These are phyloP conservation scores for Rhadinocentrus ornatus DNA, from an alignment of 2,797 vertebrate species.

Conservation along the genomic window DNA sequence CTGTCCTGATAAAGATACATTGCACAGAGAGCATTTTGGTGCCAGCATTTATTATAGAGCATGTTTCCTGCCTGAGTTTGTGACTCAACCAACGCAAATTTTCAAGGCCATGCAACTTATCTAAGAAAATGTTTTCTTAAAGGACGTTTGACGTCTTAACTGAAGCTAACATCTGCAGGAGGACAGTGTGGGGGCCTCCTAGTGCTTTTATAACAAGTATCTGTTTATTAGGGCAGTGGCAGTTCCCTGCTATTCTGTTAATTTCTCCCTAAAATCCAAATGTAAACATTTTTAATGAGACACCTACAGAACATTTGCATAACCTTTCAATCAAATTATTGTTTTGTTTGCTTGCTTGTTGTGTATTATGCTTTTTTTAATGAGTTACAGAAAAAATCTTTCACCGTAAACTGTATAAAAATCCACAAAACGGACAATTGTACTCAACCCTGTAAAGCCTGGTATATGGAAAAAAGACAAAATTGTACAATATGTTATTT, in stretches of 20 bases:
- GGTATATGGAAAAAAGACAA: too few species aligned
- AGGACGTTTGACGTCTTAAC: not conserved
- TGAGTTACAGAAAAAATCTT: not conserved
- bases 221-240: too few species aligned
- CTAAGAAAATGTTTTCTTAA: not conserved
- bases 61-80: not conserved
- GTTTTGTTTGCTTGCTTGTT: not conserved
- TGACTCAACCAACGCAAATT: conserved; percentile 24
- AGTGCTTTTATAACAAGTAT: too few species aligned
- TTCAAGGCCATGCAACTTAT: conserved; percentile 2
- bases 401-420: not conserved
- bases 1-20: conserved; percentile 20
- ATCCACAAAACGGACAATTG: not conserved
- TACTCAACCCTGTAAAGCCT: too few species aligned
- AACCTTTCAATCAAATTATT: not conserved
- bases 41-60: not conserved
- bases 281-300: not conserved
- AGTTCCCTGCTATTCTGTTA: too few species aligned
- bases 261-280: too few species aligned
- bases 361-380: not conserved
- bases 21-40: conserved; percentile 18
- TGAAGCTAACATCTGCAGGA: not conserved
- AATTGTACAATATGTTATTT: too few species aligned
- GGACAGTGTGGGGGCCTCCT: not conserved
- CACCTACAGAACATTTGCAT: not conserved